These are phyloP conservation scores for Nineta flava DNA, from an alignment of 2,888 invertebrate genomes.

Conservation along the genomic window DNA sequence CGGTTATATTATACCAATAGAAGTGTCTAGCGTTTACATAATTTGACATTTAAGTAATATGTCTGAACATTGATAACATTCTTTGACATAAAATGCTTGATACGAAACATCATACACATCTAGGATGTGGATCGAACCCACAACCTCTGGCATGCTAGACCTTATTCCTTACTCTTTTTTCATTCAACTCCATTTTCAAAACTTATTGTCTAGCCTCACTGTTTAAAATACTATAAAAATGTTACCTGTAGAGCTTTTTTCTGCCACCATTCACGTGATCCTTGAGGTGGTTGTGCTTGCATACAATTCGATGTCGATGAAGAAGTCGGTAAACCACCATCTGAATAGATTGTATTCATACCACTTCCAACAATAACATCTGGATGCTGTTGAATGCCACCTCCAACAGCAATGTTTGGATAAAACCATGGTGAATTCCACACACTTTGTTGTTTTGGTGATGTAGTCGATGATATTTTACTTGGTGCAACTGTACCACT, in stretches of 20 bases:
- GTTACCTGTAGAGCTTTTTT: conserved; percentile 22
- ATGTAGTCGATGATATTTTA: neutral
- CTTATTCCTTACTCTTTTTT: no score
- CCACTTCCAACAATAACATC: neutral
- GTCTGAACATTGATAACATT: no score
- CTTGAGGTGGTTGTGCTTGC: conserved; percentile 10
- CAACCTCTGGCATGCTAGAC: no score
- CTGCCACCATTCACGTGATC: conserved; percentile 17
- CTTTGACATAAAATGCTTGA: no score
- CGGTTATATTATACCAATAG: no score
- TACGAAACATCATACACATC: no score
- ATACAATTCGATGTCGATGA: conserved; percentile 8
- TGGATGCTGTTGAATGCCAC: no score
- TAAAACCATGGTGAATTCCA: conserved; percentile 4
- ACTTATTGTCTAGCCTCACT: no score
- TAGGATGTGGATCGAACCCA: no score
- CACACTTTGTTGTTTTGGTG: conserved; percentile 1
- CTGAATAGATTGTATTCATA: neutral
- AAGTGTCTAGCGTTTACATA: no score
- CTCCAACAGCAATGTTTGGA: neutral
- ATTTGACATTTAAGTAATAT: no score
- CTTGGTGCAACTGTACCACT: conserved; percentile 10
- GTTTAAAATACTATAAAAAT: neutral
- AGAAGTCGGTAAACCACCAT: conserved; percentile 12
- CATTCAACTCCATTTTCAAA: no score